Conservation (phyloP, 2,888 invertebrate genomes). For the Drosophila imparisetae region DNA sequence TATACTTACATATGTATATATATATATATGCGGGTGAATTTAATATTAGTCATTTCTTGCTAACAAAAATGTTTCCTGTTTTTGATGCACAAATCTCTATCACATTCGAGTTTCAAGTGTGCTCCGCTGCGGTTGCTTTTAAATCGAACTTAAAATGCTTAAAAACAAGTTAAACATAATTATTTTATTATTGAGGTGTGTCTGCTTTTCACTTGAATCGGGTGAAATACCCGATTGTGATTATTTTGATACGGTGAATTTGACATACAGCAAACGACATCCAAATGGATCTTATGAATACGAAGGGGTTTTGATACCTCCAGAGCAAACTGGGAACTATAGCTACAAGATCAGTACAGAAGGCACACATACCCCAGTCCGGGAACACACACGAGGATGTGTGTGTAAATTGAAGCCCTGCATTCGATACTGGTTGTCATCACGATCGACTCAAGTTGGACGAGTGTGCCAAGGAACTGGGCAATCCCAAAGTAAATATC, state of each 20-base stretch:
- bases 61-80: too few species aligned
- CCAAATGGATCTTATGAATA: constrained; percentile 57
- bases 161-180: not conserved
- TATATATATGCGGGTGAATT: too few species aligned
- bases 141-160: not conserved
- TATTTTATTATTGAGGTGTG: not conserved
- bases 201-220: not conserved
- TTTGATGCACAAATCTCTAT: too few species aligned
- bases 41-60: too few species aligned
- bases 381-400: not conserved
- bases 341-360: not conserved
- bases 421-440: not conserved
- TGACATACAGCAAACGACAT: constrained; percentile 37
- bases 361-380: not conserved
- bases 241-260: constrained; percentile 52
- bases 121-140: too few species aligned
- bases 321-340: constrained; percentile 35
- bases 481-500: constrained; percentile 4
- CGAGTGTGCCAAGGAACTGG: not conserved
- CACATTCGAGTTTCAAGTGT: too few species aligned
- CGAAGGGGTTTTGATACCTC: constrained; percentile 50
- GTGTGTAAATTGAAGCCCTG: too few species aligned
- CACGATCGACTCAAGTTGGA: not conserved
- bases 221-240: constrained; percentile 29
- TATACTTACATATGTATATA: too few species aligned